Evolutionary conservation across 2,797 vertebrate genomes (phyloP), one percentile per base, ranked within the genome.

Genomic region (Mus caroli): DNA sequence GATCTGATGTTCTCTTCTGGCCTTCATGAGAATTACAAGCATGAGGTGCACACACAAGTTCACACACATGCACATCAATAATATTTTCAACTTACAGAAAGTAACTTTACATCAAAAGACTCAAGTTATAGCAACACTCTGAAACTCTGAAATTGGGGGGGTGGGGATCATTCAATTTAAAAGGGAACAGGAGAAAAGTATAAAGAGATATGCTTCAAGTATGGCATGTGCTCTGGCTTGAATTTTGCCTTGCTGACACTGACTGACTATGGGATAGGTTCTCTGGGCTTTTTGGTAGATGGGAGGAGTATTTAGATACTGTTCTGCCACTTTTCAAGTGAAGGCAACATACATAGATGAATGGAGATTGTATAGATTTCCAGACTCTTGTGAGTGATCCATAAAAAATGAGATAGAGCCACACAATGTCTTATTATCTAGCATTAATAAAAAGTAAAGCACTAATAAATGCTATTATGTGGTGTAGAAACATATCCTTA

Each of bases 391-490:
- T 43, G n/a, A 91, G 83, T 34, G 75, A 56, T 31, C 77, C 80
- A 82, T 84, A 31, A 76, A 76, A 86, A 94, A 84, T 73, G 37
- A 34, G 43, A 22, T 13, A 60, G 40, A 94, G 19, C 19, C 60
- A 77, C 50, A 11, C 46, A 85, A 56, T 37, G 31, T n/a, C 75
- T 82, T 60, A 85, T 80, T 64, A 85, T 46, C 56, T 10, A 26
- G 13, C 78, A 89, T 83, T 93, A 76, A 78, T 90, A 90, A 96
- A 90, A 43, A 82, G 24, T n/a, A 52, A 95, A 64, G 22, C 37
- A 46, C n/a, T 92, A 82, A 76, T 50, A 34, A 40, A 43, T 54
- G 6, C 26, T 92, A 60, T 2, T 31, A 82, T 69, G 56, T 1
- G 4, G 40, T 78, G 26, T 75, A 46, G 80, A 93, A 90, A 31